Conservation (phyloP, 2,797 vertebrate species). For the Lagodon rhomboides region DNA sequence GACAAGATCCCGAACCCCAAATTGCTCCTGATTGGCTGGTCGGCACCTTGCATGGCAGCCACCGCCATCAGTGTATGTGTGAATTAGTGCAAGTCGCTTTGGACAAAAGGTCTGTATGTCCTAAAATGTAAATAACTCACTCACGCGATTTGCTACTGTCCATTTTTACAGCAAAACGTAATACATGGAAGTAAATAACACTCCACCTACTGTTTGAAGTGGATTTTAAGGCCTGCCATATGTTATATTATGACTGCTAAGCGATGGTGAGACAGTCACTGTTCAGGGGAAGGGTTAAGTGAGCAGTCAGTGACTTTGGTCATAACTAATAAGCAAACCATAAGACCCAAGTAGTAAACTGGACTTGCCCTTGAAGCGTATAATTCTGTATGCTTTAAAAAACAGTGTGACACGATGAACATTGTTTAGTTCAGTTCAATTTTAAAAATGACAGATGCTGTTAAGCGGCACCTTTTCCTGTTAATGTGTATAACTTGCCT, state of each 20-base stretch:
- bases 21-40: too few relatives aligned
- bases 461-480: conserved; percentile 43
- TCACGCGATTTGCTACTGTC: too few relatives aligned
- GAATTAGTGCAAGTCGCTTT: too few relatives aligned
- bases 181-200: too few relatives aligned
- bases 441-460: background rate
- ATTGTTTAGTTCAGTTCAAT: conserved; percentile 21
- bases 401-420: background rate
- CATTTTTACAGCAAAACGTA: too few relatives aligned
- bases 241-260: background rate
- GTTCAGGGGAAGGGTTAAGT: background rate
- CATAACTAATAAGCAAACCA: background rate
- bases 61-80: too few relatives aligned
- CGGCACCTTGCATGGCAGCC: too few relatives aligned
- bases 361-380: background rate
- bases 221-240: background rate
- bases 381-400: background rate
- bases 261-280: too few relatives aligned
- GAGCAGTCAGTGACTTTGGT: background rate
- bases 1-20: too few relatives aligned
- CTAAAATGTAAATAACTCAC: too few relatives aligned
- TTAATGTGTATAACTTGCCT: conserved; percentile 48
- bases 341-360: background rate
- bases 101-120: too few relatives aligned
- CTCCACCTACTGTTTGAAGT: too few relatives aligned